These are phyloP conservation scores for Nothoprocta perdicaria DNA, from an alignment of 2,113 vertebrate species.

Conservation along the genomic window DNA sequence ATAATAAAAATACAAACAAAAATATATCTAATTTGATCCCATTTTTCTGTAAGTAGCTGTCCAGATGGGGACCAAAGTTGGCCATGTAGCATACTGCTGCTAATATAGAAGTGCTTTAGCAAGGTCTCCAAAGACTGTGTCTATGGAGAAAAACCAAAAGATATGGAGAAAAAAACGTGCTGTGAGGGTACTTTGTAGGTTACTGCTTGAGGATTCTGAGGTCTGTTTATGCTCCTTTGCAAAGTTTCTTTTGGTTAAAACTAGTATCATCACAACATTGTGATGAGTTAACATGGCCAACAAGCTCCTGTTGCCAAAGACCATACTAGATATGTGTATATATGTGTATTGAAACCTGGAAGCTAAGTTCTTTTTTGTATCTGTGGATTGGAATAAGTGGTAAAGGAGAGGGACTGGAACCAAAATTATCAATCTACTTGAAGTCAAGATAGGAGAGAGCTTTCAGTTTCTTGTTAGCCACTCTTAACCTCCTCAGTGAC, in stretches of 20 bases:
- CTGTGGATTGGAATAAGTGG: not conserved
- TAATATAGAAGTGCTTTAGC: not conserved
- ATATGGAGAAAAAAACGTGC: not conserved
- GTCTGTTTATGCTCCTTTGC: not conserved
- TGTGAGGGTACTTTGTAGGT: not conserved
- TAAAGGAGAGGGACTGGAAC: not conserved
- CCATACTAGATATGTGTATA: accelerated
- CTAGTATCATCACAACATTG: not conserved
- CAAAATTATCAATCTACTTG: not conserved
- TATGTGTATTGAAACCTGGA: not conserved
- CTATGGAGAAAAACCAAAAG: not conserved
- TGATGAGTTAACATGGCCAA: not conserved
- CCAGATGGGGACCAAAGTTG: not conserved
- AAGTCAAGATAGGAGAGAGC: not conserved
- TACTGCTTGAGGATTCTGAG: not conserved
- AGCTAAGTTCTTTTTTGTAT: not conserved
- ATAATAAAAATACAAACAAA: not conserved
- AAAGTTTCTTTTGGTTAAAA: not conserved
- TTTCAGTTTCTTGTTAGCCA: not conserved
- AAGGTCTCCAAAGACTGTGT: not conserved
- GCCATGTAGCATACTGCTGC: not conserved
- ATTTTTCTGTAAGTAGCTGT: not conserved
- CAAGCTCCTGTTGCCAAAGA: not conserved
- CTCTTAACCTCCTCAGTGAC: not conserved
- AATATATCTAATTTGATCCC: not conserved